phyloP scores from a whole-genome alignment of 2,888 invertebrate genomes.

The Phragmatobia fuliginosa region DNA sequence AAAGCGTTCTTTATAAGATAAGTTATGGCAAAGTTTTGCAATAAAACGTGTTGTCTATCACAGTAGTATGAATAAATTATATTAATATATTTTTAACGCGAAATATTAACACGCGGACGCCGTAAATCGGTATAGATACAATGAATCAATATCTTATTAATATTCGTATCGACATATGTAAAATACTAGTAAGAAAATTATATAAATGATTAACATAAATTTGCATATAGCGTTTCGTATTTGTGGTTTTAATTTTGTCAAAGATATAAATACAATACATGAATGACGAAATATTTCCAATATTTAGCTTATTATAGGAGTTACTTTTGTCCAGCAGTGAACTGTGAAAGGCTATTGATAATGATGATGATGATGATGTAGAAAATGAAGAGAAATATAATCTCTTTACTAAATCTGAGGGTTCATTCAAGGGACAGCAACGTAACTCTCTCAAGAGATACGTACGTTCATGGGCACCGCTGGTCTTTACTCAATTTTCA shows the following conservation, averaged over 20 bases:
- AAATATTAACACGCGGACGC: slow-evolving; percentile 3
- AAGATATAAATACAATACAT: neutral
- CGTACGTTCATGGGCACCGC: no score
- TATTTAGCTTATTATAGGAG: neutral
- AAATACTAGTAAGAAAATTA: neutral
- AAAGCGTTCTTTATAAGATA: slow-evolving; percentile 6
- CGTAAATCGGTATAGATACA: slow-evolving; percentile 4
- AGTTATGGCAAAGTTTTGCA: slow-evolving; percentile 11
- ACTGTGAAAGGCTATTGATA: no score
- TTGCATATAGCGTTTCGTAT: neutral
- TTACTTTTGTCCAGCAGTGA: no score
- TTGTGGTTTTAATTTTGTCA: neutral
- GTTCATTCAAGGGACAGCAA: neutral
- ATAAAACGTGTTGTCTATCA: slow-evolving; percentile 14
- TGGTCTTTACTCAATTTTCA: no score
- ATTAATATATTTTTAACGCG: slow-evolving; percentile 14
- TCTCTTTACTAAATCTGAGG: neutral
- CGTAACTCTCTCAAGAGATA: neutral
- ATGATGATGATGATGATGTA: no score
- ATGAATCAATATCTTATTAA: slow-evolving; percentile 16
- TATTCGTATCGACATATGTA: slow-evolving; percentile 4
- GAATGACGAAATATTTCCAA: neutral
- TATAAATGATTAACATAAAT: neutral
- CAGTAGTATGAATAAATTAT: slow-evolving; percentile 15
- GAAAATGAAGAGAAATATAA: neutral